Percentiles rank a stretch among this genome's conserved stretches.
These are phyloP conservation scores for Calidris pugnax DNA, from an alignment of 2,113 vertebrate species.

Conservation along the genomic window DNA sequence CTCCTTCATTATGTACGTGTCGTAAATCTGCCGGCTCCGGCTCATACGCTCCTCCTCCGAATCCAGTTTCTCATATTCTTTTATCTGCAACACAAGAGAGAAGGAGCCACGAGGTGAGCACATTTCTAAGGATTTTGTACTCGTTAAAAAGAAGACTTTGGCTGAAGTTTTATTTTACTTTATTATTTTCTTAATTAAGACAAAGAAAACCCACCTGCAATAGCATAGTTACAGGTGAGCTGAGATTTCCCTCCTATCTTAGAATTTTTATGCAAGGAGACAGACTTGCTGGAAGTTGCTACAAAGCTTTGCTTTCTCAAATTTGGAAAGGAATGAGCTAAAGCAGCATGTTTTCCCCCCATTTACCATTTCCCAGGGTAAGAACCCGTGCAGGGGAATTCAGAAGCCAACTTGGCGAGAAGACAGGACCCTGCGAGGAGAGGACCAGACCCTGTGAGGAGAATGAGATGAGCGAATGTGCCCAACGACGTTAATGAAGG, in stretches of 20 bases:
- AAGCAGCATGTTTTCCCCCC: background rate
- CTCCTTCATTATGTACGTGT: constrained; percentile 97
- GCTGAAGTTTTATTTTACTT: background rate
- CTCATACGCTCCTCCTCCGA: constrained; percentile 88
- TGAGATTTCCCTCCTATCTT: background rate
- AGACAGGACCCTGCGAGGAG: background rate
- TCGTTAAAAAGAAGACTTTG: background rate
- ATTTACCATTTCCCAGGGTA: background rate
- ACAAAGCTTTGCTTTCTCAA: background rate
- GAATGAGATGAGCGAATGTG: rapidly evolving
- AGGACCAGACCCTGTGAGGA: too few relatives aligned
- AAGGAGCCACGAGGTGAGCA: background rate
- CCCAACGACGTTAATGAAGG: rapidly evolving
- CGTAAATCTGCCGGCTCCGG: constrained; percentile 93
- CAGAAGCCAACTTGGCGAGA: rapidly evolving
- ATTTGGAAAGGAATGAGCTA: background rate
- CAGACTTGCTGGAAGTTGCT: background rate
- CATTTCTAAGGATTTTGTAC: background rate
- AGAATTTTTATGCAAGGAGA: background rate
- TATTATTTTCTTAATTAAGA: background rate
- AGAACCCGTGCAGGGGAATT: too few relatives aligned
- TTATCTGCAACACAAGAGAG: constrained; percentile 75
- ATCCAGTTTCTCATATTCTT: constrained; percentile 95
- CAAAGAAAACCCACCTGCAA: background rate
- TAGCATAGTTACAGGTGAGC: rapidly evolving